Evolutionary conservation across 1,140 invertebrate species (phyloP).

Genomic region (Ceratoteleas bidentatus): DNA sequence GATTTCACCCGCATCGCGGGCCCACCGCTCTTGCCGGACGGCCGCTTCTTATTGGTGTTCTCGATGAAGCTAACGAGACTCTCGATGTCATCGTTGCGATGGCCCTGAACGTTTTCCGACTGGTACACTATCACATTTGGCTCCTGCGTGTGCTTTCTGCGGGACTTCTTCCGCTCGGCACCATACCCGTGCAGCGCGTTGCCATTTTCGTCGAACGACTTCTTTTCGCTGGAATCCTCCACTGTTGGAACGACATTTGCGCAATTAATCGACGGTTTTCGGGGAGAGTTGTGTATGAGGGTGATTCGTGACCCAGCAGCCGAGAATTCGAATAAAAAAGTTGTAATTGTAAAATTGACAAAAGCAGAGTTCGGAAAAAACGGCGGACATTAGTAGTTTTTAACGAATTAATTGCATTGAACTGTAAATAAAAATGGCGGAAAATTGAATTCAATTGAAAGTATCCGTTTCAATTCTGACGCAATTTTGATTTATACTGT

Average conservation of each 20-base stretch:
- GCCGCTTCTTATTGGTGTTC: slow-evolving; percentile 79
- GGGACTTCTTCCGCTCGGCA: slow-evolving; percentile 78
- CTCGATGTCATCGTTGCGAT: slow-evolving; percentile 84
- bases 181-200: slow-evolving; percentile 83
- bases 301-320: no score
- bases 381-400: no score
- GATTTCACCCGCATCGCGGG: slow-evolving; percentile 74
- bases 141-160: slow-evolving; percentile 82
- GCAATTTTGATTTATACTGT: no score
- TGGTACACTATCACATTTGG: slow-evolving; percentile 85
- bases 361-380: no score
- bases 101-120: slow-evolving; percentile 85
- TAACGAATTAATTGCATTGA: no score
- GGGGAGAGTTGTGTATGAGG: no score
- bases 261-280: slow-evolving; percentile 5
- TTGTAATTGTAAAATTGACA: no score
- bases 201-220: slow-evolving; percentile 85
- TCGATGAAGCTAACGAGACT: slow-evolving; percentile 82
- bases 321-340: no score
- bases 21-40: slow-evolving; percentile 60
- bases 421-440: no score
- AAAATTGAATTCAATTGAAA: no score
- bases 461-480: no score
- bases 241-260: slow-evolving; percentile 44
- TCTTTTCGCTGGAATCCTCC: slow-evolving; percentile 79